Evolutionary conservation across 2,888 invertebrate genomes (phyloP).

Genomic region (Drosophila bunnanda): DNA sequence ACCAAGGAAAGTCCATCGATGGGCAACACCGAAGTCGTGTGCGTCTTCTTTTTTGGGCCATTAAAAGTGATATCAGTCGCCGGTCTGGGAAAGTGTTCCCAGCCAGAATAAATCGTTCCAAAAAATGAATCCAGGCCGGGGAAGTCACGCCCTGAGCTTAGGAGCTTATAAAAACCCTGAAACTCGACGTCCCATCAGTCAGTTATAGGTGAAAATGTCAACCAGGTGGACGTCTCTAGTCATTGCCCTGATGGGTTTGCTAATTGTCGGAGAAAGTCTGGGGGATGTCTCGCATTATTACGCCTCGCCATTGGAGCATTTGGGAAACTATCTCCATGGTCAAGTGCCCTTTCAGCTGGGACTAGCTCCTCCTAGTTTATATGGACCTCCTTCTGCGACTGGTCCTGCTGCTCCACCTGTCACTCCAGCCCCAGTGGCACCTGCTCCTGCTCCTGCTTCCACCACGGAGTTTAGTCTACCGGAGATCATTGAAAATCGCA

Average conservation of each 20-base stretch:
- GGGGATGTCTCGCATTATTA: conserved; percentile 80
- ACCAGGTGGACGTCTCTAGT: conserved; percentile 45
- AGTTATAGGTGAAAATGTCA: conserved; percentile 63
- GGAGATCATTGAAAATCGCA: conserved; percentile 82
- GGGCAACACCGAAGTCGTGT: conserved; percentile 58
- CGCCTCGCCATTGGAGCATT: conserved; percentile 58
- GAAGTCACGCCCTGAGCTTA: conserved; percentile 54
- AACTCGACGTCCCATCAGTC: conserved; percentile 40
- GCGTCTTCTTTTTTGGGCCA: conserved; percentile 1
- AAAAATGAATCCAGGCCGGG: conserved; percentile 51
- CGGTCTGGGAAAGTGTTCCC: conserved; percentile 55
- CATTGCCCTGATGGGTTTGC: conserved; percentile 11
- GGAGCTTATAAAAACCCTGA: conserved; percentile 65
- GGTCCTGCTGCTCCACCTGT: conserved; percentile 32
- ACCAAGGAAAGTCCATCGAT: conserved; percentile 71
- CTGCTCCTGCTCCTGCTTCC: conserved; percentile 69
- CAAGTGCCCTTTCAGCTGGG: conserved; percentile 59
- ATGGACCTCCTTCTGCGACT: conserved; percentile 51
- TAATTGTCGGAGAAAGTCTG: background rate
- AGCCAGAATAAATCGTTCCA: conserved; percentile 4
- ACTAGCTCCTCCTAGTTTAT: conserved; percentile 56
- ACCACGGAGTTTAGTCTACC: conserved; percentile 81
- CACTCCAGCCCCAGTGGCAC: conserved; percentile 24
- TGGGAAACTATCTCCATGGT: conserved; percentile 64
- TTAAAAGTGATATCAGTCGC: conserved; percentile 24